Evolutionary conservation across 2,888 invertebrate species (phyloP).

Genomic region (Octonoba sinensis): DNA sequence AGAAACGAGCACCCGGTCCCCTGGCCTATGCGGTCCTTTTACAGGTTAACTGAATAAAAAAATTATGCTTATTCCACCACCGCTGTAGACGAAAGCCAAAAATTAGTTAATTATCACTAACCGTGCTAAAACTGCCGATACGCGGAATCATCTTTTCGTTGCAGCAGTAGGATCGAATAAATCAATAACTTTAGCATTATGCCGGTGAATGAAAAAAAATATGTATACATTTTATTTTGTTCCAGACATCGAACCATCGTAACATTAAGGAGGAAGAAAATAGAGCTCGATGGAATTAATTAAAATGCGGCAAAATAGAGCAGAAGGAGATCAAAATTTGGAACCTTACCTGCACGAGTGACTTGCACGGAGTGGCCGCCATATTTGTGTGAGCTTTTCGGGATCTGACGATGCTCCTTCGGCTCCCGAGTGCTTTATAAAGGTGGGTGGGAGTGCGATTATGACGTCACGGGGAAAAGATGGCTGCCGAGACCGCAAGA

Average conservation of each 20-base stretch:
- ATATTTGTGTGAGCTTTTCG: conserved; percentile 39
- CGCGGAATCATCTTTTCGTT: conserved; percentile 15
- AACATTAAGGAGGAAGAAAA: neutral
- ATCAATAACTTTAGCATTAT: conserved; percentile 39
- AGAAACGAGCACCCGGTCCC: neutral
- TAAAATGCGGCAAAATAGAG: neutral
- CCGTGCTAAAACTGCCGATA: neutral
- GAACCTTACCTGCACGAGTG: conserved; percentile 52
- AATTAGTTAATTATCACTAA: conserved; percentile 1
- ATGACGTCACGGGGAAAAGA: conserved; percentile 61
- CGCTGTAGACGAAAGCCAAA: neutral
- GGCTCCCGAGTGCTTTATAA: conserved; percentile 51
- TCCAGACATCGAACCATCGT: neutral
- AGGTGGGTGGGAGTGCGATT: conserved; percentile 39
- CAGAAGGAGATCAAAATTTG: neutral
- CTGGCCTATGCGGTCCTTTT: neutral
- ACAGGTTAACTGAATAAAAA: too few relatives aligned
- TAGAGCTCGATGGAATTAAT: neutral
- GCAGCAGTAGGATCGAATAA: conserved; percentile 46
- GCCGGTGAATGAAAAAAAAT: neutral
- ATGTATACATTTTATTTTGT: neutral
- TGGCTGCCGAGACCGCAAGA: conserved; percentile 57
- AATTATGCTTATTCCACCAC: too few relatives aligned
- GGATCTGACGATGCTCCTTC: conserved; percentile 41
- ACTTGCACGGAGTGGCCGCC: conserved; percentile 49